Percentiles rank a stretch among this genome's conserved stretches.
Evolutionary conservation across 2,113 vertebrate species (phyloP).

Genomic region (Colaptes auratus): DNA sequence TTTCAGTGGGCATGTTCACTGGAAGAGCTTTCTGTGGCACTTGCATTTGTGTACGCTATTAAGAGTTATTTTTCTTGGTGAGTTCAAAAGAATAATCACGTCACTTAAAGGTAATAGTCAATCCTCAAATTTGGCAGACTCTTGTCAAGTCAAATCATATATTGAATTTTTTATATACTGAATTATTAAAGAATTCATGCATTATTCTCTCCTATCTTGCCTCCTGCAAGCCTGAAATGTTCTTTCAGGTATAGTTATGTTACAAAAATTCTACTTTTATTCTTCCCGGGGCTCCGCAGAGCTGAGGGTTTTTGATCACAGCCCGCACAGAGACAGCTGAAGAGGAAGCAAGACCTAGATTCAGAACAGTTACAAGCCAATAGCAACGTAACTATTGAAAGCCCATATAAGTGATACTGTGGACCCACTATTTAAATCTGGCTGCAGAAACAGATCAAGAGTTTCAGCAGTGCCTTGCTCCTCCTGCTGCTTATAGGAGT

Average conservation of each 20-base stretch:
- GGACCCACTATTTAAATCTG: background rate
- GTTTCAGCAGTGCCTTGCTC: background rate
- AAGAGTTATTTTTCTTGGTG: background rate
- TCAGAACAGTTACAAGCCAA: background rate
- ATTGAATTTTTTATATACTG: background rate
- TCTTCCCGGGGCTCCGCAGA: background rate
- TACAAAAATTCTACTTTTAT: background rate
- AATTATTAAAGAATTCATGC: background rate
- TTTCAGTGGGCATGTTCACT: background rate
- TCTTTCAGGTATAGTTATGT: background rate
- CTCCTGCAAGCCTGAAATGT: background rate
- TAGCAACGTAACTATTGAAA: background rate
- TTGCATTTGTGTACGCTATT: background rate
- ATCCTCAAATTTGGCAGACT: background rate
- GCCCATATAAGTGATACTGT: background rate
- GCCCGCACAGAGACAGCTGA: background rate
- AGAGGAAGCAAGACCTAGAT: background rate
- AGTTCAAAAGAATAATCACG: background rate
- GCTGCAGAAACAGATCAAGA: background rate
- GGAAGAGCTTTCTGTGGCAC: background rate
- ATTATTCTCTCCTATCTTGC: background rate
- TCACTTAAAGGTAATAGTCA: background rate
- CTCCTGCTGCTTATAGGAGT: background rate
- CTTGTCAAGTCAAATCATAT: background rate
- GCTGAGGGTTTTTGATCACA: background rate